These are phyloP conservation scores for Taenaris catops DNA, from an alignment of 2,888 invertebrate genomes.

Conservation along the genomic window DNA sequence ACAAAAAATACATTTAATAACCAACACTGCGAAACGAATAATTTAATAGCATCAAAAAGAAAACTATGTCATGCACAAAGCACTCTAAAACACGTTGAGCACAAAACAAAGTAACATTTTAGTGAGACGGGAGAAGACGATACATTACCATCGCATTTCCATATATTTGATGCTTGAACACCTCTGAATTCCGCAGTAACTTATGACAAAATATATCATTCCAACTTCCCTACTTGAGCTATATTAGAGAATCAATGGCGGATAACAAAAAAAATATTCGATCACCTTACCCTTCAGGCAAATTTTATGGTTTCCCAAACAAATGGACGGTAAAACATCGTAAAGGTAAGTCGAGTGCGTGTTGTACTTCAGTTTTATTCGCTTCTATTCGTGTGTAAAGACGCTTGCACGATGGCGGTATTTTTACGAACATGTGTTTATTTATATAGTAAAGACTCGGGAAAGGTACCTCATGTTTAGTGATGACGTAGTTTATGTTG, in stretches of 20 bases:
- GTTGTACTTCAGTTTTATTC: conserved; percentile 7
- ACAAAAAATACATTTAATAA: no score
- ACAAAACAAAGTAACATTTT: conserved; percentile 49
- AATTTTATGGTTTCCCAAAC: conserved; percentile 9
- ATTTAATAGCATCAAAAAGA: conserved; percentile 45
- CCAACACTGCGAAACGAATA: conserved; percentile 6
- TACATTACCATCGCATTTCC: conserved; percentile 71
- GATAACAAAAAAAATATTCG: conserved; percentile 10
- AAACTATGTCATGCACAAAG: conserved; percentile 63
- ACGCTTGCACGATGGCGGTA: background rate
- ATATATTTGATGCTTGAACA: conserved; percentile 42
- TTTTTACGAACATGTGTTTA: no score
- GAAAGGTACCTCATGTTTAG: no score
- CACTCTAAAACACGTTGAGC: conserved; percentile 32
- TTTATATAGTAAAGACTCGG: no score
- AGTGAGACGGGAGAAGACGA: conserved; percentile 53
- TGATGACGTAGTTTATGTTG: no score
- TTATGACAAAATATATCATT: conserved; percentile 46
- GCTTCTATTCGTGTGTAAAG: conserved; percentile 5
- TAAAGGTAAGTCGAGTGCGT: conserved; percentile 1
- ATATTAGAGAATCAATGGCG: conserved; percentile 12
- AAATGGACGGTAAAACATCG: conserved; percentile 3
- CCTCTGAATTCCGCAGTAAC: conserved; percentile 49
- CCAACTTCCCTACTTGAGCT: conserved; percentile 16
- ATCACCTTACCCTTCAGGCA: conserved; percentile 1